Base-by-base conservation (phyloP, 2,888 invertebrate species). In the Abscondita cerata region DNA sequence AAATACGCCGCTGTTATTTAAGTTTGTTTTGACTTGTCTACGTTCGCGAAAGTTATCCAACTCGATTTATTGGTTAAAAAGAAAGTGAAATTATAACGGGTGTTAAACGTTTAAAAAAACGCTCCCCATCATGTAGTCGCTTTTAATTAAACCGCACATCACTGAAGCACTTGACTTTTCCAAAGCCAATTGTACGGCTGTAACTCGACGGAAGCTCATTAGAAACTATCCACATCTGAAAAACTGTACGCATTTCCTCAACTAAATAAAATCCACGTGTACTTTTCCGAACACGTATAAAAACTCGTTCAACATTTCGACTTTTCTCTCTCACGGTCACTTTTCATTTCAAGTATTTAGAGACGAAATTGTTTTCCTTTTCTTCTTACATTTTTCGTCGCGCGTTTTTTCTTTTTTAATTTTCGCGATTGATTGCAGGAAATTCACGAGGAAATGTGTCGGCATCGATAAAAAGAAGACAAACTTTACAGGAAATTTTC, bases 121-220 rank as follows among this genome's bases (percentile, higher is more conserved):
- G n/a, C 67, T 68, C 64, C 68, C 68, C 64, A 68, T 70, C 68
- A 69, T 69, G 65, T 67, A 70, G 67, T 66, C 67, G 67, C 70
- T 69, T 70, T 70, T 70, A 70, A 70, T 70, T 70, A 70, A 70
- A 70, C 67, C 68, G 68, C 67, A 65, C 68, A 63, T 68, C 67
- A 64, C 66, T 67, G 67, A 67, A 62, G 57, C 63, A 67, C 69
- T 70, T 69, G 68, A 70, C 70, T 67, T 66, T 50, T 61, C 61
- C 62, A 65, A 65, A 67, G 65, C 67, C 68, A 68, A 65, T 65
- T 62, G 59, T 64, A 57, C 41, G 55, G 56, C 56, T 57, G 60
- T 58, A 62, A 52, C 53, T 59, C 52, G 38, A 50, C 62, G 54
- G 55, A 59, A 65, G 59, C 64, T 64, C 64, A 64, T 64, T 64